Evolutionary conservation across 2,888 invertebrate species (phyloP).

Genomic region (Lycophotia porphyrea): DNA sequence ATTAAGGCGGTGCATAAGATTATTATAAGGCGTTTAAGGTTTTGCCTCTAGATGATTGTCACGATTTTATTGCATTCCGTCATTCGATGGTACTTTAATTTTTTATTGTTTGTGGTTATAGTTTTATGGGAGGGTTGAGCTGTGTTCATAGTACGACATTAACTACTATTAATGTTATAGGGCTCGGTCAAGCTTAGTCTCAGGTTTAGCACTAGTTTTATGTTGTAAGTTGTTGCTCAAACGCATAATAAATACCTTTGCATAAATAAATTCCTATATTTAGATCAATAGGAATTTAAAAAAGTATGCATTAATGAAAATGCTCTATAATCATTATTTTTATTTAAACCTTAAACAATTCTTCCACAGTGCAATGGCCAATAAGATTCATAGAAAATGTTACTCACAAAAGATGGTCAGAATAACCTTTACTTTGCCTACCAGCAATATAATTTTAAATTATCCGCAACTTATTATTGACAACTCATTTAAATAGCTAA

Average conservation of each 20-base stretch:
- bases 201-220: neutral
- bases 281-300: neutral
- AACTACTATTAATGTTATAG: neutral
- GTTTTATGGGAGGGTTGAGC: conserved; percentile 16
- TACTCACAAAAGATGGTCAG: conserved; percentile 20
- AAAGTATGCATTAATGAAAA: neutral
- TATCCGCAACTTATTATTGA: conserved; percentile 79
- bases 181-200: neutral
- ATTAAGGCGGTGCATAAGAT: conserved; percentile 77
- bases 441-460: conserved; percentile 70
- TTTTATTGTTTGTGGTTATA: conserved; percentile 42
- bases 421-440: conserved; percentile 50
- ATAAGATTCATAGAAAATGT: conserved; percentile 17
- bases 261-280: neutral
- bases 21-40: conserved; percentile 71
- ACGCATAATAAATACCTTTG: neutral
- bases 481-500: conserved; percentile 85
- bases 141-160: conserved; percentile 15
- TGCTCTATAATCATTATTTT: neutral
- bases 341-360: neutral
- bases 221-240: neutral
- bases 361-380: neutral
- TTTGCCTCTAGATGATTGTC: conserved; percentile 87
- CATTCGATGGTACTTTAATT: conserved; percentile 60
- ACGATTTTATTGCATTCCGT: conserved; percentile 80